Evolutionary conservation across 64 coral and sea anemone genomes (phyloP).

Genomic region (Astreopora myriophthalma): DNA sequence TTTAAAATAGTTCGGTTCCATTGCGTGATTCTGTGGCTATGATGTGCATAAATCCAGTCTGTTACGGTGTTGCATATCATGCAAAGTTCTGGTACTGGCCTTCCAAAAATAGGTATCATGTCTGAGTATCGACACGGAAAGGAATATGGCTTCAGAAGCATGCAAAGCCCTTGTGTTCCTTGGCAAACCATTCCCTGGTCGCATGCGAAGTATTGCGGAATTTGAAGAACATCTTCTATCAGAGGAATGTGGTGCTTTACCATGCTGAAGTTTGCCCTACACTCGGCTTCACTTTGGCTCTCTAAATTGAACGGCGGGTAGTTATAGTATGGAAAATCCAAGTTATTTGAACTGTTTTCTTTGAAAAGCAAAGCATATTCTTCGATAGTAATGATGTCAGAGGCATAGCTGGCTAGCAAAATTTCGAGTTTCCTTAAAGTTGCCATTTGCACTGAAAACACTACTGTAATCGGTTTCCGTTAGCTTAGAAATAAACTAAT

Average conservation of each 20-base stretch:
- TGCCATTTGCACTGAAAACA: background rate
- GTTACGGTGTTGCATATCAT: background rate
- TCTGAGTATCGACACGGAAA: conserved; percentile 23
- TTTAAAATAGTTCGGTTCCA: background rate
- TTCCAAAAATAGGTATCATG: no score
- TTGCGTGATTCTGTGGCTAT: background rate
- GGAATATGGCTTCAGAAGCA: conserved; percentile 3
- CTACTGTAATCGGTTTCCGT: background rate
- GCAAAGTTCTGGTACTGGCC: no score
- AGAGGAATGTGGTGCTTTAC: background rate
- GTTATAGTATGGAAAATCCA: no score
- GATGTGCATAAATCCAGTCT: conserved; percentile 20
- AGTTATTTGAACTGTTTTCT: no score
- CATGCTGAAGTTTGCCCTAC: conserved; percentile 14
- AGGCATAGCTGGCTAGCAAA: conserved; percentile 5
- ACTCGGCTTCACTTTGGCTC: conserved; percentile 44
- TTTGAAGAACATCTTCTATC: no score
- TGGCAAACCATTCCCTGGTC: conserved; percentile 14
- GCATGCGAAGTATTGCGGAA: background rate
- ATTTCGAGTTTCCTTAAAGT: conserved; percentile 7
- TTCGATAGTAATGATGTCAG: conserved; percentile 12
- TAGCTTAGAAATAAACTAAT: no score
- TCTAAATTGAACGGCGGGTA: conserved; percentile 51
- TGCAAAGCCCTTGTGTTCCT: conserved; percentile 22
- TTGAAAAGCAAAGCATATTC: conserved; percentile 26